phyloP scores from a whole-genome alignment of 2,113 vertebrate genomes.

The Anas platyrhynchos region DNA sequence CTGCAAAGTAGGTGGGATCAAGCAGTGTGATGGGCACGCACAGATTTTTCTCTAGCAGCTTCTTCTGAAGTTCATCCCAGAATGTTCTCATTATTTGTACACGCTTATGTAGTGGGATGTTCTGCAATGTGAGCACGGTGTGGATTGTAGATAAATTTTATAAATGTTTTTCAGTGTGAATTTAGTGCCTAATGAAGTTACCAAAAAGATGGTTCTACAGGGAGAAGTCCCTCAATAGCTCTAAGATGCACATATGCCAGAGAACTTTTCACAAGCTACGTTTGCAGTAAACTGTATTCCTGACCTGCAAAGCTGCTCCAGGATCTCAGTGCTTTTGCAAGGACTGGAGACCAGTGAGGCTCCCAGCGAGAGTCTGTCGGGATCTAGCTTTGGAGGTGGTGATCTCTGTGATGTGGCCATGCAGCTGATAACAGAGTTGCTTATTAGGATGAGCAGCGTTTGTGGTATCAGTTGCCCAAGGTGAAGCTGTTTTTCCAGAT shows the following conservation, averaged over 20 bases:
- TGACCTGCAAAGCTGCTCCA: neutral
- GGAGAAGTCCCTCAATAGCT: neutral
- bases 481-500: neutral
- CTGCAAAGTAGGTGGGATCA: conserved; percentile 52
- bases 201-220: neutral
- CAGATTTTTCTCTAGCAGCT: neutral
- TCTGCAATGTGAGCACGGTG: rapidly evolving
- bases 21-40: neutral
- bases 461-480: neutral
- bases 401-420: neutral
- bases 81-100: neutral
- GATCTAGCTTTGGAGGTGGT: neutral
- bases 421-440: neutral
- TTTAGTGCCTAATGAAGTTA: neutral
- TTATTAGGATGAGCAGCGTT: neutral
- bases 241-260: neutral
- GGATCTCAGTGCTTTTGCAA: neutral
- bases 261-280: neutral
- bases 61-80: neutral
- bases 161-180: neutral
- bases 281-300: neutral
- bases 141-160: neutral
- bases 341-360: neutral
- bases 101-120: neutral
- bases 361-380: neutral